Conservation (phyloP, 2,113 vertebrate genomes). For the Sprattus sprattus region DNA sequence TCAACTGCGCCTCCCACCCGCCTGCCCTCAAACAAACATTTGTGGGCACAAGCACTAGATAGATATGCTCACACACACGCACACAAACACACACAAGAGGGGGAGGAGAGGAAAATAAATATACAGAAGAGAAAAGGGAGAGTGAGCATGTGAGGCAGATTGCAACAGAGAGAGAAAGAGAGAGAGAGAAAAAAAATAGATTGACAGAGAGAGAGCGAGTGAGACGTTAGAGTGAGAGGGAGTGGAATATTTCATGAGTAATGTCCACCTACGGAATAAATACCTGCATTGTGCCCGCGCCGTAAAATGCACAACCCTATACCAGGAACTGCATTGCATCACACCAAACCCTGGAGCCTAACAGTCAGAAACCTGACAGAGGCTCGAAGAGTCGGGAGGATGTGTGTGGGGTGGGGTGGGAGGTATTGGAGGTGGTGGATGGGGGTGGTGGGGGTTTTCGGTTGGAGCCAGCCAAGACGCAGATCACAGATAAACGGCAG, state of each 20-base stretch:
- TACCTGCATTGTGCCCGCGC: neutral
- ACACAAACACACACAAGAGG: neutral
- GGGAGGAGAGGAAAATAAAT: neutral
- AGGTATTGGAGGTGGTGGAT: neutral
- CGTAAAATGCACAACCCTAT: neutral
- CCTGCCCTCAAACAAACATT: constrained; percentile 31
- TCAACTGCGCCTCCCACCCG: constrained; percentile 64
- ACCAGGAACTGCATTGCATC: neutral
- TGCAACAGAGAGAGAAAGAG: constrained; percentile 11
- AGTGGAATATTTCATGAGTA: constrained; percentile 5
- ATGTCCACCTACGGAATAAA: constrained; percentile 10
- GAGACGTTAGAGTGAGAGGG: neutral
- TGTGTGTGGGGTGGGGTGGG: neutral
- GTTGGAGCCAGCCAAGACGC: neutral
- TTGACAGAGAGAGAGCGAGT: neutral
- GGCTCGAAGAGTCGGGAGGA: too few species aligned
- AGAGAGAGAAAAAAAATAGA: neutral
- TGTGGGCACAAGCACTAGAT: neutral
- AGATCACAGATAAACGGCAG: constrained; percentile 53
- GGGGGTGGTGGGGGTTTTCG: neutral
- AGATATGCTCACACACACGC: constrained; percentile 4
- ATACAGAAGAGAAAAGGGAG: constrained; percentile 21
- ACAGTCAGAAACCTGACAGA: too few species aligned
- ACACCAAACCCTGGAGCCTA: neutral
- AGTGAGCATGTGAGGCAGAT: constrained; percentile 32